Evolutionary conservation across 2,888 invertebrate species (phyloP).

Genomic region (Callyntrura guangdongensis): DNA sequence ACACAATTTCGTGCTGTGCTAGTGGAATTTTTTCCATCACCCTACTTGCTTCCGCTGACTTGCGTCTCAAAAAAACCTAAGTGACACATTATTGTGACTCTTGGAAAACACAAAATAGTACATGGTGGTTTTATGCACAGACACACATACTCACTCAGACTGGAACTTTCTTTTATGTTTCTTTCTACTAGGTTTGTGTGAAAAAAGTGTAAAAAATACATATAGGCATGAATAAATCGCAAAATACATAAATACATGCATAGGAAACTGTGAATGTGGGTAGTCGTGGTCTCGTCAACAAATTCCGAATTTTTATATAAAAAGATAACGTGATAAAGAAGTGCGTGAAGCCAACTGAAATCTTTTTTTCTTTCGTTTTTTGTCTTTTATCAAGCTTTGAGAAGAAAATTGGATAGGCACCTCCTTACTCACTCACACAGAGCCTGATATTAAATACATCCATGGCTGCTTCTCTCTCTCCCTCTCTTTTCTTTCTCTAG

Average conservation of each 20-base stretch:
- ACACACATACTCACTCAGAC: neutral
- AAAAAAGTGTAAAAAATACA: conserved; percentile 7
- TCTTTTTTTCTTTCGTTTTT: conserved; percentile 25
- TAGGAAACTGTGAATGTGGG: neutral
- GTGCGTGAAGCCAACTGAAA: conserved; percentile 67
- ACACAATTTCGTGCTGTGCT: conserved; percentile 57
- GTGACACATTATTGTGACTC: conserved; percentile 65
- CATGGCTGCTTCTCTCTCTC: too few species aligned
- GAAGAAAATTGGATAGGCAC: conserved; percentile 30
- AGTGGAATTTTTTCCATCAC: conserved; percentile 68
- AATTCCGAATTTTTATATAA: neutral
- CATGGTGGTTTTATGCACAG: conserved; percentile 27
- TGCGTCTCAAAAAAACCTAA: conserved; percentile 57
- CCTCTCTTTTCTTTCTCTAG: neutral
- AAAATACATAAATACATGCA: neutral
- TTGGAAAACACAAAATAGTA: conserved; percentile 42
- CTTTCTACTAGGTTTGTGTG: neutral
- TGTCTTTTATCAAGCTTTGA: conserved; percentile 27
- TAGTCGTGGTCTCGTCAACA: neutral
- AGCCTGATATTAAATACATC: neutral
- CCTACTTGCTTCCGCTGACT: conserved; percentile 65
- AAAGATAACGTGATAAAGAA: conserved; percentile 70
- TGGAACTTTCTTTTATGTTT: neutral
- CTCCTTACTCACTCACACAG: neutral
- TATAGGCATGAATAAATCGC: conserved; percentile 8